These are phyloP conservation scores for Ricordea florida DNA, from an alignment of 92 coral and sea anemone genomes.

Conservation along the genomic window DNA sequence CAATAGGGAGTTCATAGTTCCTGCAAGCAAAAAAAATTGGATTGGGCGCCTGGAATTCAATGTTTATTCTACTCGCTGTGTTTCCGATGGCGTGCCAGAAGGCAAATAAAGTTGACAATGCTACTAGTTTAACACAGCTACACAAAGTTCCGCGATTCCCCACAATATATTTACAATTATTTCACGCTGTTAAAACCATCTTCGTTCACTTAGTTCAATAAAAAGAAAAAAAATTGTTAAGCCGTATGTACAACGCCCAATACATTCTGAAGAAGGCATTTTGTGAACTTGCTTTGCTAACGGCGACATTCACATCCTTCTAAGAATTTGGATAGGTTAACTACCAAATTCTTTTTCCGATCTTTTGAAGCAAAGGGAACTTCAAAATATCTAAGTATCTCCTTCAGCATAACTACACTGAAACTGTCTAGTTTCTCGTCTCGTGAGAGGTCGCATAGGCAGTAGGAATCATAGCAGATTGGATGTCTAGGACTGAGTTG, in stretches of 20 bases:
- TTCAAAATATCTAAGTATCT: constrained; percentile 31
- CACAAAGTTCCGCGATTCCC: constrained; percentile 5
- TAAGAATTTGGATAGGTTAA: constrained; percentile 3
- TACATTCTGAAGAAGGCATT: background rate
- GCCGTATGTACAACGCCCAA: constrained; percentile 6
- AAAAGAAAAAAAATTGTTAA: constrained; percentile 5
- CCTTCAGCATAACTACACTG: constrained; percentile 47
- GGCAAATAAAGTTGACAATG: constrained; percentile 7
- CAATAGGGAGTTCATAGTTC: too few relatives aligned
- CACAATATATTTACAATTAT: background rate
- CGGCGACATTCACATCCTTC: constrained; percentile 23
- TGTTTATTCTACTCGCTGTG: background rate
- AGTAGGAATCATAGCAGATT: constrained; percentile 37
- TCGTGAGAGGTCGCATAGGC: constrained; percentile 36
- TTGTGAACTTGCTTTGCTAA: constrained; percentile 4
- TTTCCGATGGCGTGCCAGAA: constrained; percentile 6
- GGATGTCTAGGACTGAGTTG: constrained; percentile 49
- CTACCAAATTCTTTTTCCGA: constrained; percentile 22
- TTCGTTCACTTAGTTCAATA: background rate
- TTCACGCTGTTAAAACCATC: background rate
- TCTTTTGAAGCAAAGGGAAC: constrained; percentile 30
- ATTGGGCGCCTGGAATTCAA: background rate
- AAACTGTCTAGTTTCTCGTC: constrained; percentile 27
- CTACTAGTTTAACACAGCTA: constrained; percentile 3
- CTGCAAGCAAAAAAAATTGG: background rate